Evolutionary conservation across 2,113 vertebrate species (phyloP).

Genomic region (Dendrocopos noguchii): DNA sequence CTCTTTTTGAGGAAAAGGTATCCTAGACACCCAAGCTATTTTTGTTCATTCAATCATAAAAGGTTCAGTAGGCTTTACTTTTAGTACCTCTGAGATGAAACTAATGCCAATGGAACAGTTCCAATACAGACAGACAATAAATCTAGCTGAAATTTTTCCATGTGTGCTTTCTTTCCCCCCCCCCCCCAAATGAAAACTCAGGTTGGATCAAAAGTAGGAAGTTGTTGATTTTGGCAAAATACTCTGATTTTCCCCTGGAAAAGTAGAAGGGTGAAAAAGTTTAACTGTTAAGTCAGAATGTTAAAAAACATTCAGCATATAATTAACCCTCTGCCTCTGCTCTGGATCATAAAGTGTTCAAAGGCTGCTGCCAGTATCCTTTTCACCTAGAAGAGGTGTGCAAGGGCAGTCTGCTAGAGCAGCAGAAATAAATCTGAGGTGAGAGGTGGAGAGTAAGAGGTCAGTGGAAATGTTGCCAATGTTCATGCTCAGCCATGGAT

Average conservation of each 20-base stretch:
- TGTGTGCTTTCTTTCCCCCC: not conserved
- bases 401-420: not conserved
- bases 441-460: not conserved
- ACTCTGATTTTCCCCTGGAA: not conserved
- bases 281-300: not conserved
- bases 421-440: not conserved
- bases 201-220: not conserved
- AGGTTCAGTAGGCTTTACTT: constrained; percentile 4
- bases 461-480: not conserved
- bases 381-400: not conserved
- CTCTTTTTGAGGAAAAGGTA: not conserved
- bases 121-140: constrained; percentile 4
- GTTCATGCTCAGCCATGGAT: fast-evolving
- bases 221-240: not conserved
- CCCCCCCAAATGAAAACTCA: not conserved
- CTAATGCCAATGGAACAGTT: not conserved
- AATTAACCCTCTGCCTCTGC: not conserved
- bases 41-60: not conserved
- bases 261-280: not conserved
- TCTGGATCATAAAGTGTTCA: not conserved
- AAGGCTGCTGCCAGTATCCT: not conserved
- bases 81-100: not conserved
- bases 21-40: not conserved
- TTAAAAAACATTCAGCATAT: not conserved
- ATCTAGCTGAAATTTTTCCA: not conserved